phyloP scores from a whole-genome alignment of 2,113 vertebrate species.

The Leptosomus discolor region DNA sequence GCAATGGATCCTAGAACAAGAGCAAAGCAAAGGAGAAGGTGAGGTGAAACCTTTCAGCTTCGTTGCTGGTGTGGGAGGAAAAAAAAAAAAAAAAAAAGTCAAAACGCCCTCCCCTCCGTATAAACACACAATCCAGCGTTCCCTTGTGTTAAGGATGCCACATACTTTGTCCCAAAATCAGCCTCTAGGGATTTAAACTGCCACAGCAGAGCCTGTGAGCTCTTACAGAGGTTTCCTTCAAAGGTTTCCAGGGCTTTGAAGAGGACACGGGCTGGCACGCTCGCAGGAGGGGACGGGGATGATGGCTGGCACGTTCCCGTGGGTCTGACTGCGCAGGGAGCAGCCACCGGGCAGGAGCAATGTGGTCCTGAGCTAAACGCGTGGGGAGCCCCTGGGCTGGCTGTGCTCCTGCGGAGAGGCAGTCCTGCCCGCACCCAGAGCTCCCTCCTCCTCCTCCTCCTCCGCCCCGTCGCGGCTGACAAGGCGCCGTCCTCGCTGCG shows the following conservation, averaged over 20 bases:
- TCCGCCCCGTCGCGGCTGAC: fast-evolving
- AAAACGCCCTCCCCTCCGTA: neutral
- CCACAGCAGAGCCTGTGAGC: neutral
- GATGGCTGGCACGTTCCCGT: fast-evolving
- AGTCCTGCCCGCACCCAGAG: neutral
- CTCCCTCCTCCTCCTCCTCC: no score
- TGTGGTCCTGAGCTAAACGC: fast-evolving
- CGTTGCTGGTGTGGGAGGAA: neutral
- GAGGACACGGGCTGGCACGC: neutral
- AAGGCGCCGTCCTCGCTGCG: fast-evolving
- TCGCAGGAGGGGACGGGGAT: fast-evolving
- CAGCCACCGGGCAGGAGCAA: neutral
- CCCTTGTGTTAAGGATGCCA: fast-evolving
- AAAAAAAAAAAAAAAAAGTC: neutral
- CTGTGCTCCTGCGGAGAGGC: fast-evolving
- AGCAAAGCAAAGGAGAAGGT: neutral
- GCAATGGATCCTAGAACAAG: no score
- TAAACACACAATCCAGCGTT: neutral
- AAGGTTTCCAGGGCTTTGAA: neutral
- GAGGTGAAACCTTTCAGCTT: neutral
- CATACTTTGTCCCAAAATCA: neutral
- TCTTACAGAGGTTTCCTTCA: neutral
- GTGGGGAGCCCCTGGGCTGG: neutral
- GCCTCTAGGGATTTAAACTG: neutral
- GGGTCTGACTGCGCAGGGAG: neutral